Conservation (phyloP, 2,888 invertebrate genomes). For the Neocrepidodera transversa region DNA sequence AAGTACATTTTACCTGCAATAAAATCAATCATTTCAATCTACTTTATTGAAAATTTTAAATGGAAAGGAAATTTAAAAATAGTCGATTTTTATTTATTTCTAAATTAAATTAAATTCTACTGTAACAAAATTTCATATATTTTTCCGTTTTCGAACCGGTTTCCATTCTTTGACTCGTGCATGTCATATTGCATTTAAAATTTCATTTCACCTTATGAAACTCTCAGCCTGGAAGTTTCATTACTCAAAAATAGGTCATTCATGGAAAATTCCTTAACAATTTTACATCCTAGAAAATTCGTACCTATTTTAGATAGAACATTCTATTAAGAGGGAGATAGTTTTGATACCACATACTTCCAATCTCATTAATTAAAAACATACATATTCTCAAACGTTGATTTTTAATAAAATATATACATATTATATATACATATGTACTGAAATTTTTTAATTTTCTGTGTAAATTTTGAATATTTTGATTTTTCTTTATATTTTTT, state of each 20-base stretch:
- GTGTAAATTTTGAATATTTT: too few relatives aligned
- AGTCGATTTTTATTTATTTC: too few relatives aligned
- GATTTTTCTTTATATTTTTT: too few relatives aligned
- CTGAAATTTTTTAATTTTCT: too few relatives aligned
- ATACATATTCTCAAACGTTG: too few relatives aligned
- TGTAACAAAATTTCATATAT: neutral
- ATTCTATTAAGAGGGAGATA: slow-evolving; percentile 14
- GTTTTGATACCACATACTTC: slow-evolving; percentile 4
- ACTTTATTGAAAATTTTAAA: too few relatives aligned
- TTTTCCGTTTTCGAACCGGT: slow-evolving; percentile 9
- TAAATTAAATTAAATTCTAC: neutral
- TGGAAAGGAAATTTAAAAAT: too few relatives aligned
- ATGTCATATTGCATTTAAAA: slow-evolving; percentile 24
- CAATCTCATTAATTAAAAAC: slow-evolving; percentile 23
- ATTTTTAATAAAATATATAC: too few relatives aligned
- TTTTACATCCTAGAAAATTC: slow-evolving; percentile 14
- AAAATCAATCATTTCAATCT: too few relatives aligned
- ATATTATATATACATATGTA: too few relatives aligned
- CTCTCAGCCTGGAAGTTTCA: slow-evolving; percentile 24
- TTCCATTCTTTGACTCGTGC: neutral
- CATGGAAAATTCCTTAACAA: slow-evolving; percentile 27
- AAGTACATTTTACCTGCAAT: too few relatives aligned
- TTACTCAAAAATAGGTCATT: slow-evolving; percentile 31
- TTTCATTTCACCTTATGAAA: slow-evolving; percentile 27
- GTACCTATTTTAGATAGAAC: slow-evolving; percentile 9